Conservation (phyloP, 2,113 vertebrate species). For the Ellobius talpinus region DNA sequence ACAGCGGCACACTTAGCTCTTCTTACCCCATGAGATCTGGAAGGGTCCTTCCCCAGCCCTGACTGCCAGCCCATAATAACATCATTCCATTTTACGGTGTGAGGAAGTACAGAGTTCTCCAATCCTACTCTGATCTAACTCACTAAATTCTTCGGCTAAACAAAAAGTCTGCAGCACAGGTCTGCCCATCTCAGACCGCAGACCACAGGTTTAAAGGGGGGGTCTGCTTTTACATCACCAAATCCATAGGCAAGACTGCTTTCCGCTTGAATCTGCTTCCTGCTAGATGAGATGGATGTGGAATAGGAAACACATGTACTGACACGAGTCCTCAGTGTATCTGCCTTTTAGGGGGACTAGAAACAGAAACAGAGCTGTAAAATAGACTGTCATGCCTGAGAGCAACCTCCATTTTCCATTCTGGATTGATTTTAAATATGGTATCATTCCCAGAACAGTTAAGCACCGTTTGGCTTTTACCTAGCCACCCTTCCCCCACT, state of each 20-base stretch:
- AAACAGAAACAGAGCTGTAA: conserved; percentile 66
- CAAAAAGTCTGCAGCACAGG: background rate
- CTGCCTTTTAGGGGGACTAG: conserved; percentile 65
- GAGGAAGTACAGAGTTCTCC: background rate
- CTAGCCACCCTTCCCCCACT: conserved; percentile 5
- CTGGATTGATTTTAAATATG: conserved; percentile 74
- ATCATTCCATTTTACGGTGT: background rate
- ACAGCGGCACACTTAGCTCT: background rate
- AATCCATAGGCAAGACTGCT: background rate
- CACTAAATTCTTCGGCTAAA: background rate
- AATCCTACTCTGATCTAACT: background rate
- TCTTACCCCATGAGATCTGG: background rate
- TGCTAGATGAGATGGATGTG: background rate
- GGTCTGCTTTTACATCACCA: background rate
- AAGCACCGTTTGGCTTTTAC: conserved; percentile 51
- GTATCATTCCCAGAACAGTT: conserved; percentile 68
- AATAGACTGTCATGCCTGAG: conserved; percentile 68
- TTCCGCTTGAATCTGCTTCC: background rate
- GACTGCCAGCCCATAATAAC: background rate
- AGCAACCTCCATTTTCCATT: conserved; percentile 75
- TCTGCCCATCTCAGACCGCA: background rate
- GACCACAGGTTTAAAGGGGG: background rate
- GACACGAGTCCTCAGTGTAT: background rate
- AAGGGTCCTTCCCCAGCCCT: background rate
- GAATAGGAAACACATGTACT: conserved; percentile 60